Evolutionary conservation across 2,888 invertebrate species (phyloP).

Genomic region (Drosophila neonasuta): DNA sequence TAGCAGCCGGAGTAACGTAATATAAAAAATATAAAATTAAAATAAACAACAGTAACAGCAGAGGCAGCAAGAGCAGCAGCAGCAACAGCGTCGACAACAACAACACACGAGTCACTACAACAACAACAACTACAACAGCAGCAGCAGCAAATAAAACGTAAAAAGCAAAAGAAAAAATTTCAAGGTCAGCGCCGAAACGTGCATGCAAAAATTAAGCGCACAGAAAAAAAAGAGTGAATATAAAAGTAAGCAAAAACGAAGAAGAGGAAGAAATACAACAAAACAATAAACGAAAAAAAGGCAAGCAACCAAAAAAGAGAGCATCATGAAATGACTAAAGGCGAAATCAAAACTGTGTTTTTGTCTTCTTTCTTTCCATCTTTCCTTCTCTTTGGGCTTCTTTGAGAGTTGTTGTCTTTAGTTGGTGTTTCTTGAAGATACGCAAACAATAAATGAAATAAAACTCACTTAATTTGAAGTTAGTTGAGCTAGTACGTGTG

Average conservation of each 20-base stretch:
- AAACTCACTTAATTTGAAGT: neutral
- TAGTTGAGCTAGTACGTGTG: neutral
- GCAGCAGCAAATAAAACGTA: conserved; percentile 54
- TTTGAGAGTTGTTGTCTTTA: neutral
- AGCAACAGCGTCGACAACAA: neutral
- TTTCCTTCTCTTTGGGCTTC: neutral
- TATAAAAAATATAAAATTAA: conserved; percentile 60
- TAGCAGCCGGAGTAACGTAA: conserved; percentile 60
- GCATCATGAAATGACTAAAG: conserved; percentile 13
- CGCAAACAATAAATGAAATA: neutral
- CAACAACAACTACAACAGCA: conserved; percentile 33
- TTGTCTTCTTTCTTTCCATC: neutral
- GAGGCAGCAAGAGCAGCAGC: conserved; percentile 28
- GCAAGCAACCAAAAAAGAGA: conserved; percentile 10
- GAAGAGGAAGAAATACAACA: conserved; percentile 28
- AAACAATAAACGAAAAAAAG: conserved; percentile 18
- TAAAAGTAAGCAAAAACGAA: conserved; percentile 59
- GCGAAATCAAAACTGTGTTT: conserved; percentile 15
- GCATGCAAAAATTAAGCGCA: conserved; percentile 76
- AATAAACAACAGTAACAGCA: conserved; percentile 61
- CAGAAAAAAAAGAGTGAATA: conserved; percentile 52
- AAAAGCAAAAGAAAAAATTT: conserved; percentile 74
- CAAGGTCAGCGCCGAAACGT: conserved; percentile 77
- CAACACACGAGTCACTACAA: neutral
- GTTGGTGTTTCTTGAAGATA: conserved; percentile 4